These are phyloP conservation scores for Amblyopsis hoosieri DNA, from an alignment of 2,797 vertebrate species.

Conservation along the genomic window DNA sequence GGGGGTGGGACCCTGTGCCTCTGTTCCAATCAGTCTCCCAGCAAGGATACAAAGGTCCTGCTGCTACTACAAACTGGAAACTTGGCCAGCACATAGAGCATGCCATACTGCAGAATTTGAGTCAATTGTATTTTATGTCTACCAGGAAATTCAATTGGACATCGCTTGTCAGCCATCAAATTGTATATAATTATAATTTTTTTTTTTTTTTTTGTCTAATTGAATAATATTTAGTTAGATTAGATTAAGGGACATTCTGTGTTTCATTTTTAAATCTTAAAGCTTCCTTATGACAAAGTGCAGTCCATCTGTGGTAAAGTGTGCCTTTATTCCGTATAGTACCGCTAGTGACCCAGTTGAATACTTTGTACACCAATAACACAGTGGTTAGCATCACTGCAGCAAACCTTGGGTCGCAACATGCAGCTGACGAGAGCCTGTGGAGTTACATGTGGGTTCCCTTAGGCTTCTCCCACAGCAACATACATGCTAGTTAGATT, in stretches of 20 bases:
- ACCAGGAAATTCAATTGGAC: constrained; percentile 51
- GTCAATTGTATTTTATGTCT: constrained; percentile 61
- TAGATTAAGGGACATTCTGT: too few species aligned
- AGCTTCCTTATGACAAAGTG: too few species aligned
- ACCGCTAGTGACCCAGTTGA: too few species aligned
- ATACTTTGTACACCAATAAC: too few species aligned
- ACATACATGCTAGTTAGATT: too few species aligned
- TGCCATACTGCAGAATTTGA: constrained; percentile 51
- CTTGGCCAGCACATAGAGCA: constrained; percentile 53
- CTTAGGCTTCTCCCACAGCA: too few species aligned
- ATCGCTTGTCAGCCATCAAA: constrained; percentile 24
- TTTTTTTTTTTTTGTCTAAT: constrained; percentile 19
- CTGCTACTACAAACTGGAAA: constrained; percentile 70
- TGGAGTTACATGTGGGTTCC: constrained; percentile 20
- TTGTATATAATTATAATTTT: not conserved
- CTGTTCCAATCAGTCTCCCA: constrained; percentile 72
- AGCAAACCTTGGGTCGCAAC: too few species aligned
- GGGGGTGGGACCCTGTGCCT: constrained; percentile 48
- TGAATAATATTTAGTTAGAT: constrained; percentile 34
- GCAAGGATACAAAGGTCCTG: constrained; percentile 71
- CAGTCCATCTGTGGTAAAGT: too few species aligned
- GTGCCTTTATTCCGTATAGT: too few species aligned
- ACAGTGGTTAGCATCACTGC: too few species aligned
- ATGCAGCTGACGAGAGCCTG: not conserved
- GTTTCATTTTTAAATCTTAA: too few species aligned